A percentile compares a stretch with the other conserved stretches of the same genome.
phyloP scores from a whole-genome alignment of 1,140 invertebrate species.

The Eriosoma lanigerum region DNA sequence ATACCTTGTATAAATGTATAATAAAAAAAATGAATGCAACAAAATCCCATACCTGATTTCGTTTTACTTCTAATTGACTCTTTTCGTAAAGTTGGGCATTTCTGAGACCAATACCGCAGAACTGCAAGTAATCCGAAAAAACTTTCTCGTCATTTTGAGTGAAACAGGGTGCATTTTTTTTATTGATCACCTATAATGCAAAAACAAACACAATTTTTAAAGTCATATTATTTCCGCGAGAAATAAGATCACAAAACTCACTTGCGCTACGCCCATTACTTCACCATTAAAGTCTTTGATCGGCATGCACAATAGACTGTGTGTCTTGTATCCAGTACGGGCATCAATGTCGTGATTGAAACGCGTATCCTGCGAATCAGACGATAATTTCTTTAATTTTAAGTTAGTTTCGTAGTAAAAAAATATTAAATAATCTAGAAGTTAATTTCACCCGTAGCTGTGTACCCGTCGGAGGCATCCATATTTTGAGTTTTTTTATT shows the following conservation, averaged over 20 bases:
- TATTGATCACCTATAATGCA: conserved; percentile 83
- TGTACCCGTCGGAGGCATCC: too few species aligned
- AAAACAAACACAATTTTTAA: conserved; percentile 40
- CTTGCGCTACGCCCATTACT: conserved; percentile 93
- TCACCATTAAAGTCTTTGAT: conserved; percentile 93
- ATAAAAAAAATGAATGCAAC: too few species aligned
- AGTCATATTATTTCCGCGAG: neutral
- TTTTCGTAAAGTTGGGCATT: conserved; percentile 94
- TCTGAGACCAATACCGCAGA: conserved; percentile 88
- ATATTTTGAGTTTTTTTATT: too few species aligned
- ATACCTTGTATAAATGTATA: too few species aligned
- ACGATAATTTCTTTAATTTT: neutral
- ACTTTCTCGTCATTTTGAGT: conserved; percentile 86
- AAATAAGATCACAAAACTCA: conserved; percentile 56
- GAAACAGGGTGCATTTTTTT: conserved; percentile 78
- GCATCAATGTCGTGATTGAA: conserved; percentile 93
- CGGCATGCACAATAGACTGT: conserved; percentile 90
- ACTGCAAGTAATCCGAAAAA: conserved; percentile 89
- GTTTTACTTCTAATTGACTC: conserved; percentile 89
- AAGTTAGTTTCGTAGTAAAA: too few species aligned
- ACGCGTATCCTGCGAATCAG: conserved; percentile 73
- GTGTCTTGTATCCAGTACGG: conserved; percentile 88
- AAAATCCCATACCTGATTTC: conserved; percentile 74
- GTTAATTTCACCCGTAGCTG: too few species aligned
- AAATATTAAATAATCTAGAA: too few species aligned